Evolutionary conservation across 2,888 invertebrate genomes (phyloP).

Genomic region (Drosophila antonietae): DNA sequence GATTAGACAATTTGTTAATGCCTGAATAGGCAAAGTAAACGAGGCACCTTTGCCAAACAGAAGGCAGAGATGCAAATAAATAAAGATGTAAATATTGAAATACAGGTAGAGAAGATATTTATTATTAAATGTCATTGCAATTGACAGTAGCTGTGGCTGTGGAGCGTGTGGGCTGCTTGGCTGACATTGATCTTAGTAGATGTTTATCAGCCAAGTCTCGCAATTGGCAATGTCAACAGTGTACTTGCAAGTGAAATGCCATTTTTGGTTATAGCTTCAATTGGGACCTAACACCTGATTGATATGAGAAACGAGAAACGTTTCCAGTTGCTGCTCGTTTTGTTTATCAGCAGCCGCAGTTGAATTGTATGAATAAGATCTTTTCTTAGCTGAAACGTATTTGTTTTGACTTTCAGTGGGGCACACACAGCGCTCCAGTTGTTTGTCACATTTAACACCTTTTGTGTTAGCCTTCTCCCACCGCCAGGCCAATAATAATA

Average conservation of each 20-base stretch:
- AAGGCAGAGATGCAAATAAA: conserved; percentile 13
- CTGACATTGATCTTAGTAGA: conserved; percentile 66
- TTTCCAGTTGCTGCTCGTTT: conserved; percentile 27
- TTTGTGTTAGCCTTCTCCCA: conserved; percentile 30
- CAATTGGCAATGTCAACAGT: conserved; percentile 67
- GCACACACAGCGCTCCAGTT: background rate
- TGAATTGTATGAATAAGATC: conserved; percentile 8
- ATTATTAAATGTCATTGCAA: conserved; percentile 39
- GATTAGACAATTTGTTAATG: conserved; percentile 66
- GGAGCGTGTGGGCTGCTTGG: conserved; percentile 58
- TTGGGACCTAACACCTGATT: conserved; percentile 46
- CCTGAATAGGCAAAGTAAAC: conserved; percentile 59
- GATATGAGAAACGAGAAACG: conserved; percentile 36
- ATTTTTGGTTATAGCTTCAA: conserved; percentile 54
- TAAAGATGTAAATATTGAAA: conserved; percentile 25
- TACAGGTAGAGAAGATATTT: conserved; percentile 2
- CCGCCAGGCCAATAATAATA: background rate
- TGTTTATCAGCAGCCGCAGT: conserved; percentile 40
- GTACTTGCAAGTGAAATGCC: conserved; percentile 38
- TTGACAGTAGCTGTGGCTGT: conserved; percentile 10
- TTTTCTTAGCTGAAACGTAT: conserved; percentile 40
- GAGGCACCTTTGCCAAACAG: conserved; percentile 58
- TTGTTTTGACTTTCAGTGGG: conserved; percentile 61
- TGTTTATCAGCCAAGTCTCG: conserved; percentile 45
- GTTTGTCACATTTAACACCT: conserved; percentile 55